These are phyloP conservation scores for Diploscapter pachys DNA, from an alignment of 1,140 invertebrate genomes.

Conservation along the genomic window DNA sequence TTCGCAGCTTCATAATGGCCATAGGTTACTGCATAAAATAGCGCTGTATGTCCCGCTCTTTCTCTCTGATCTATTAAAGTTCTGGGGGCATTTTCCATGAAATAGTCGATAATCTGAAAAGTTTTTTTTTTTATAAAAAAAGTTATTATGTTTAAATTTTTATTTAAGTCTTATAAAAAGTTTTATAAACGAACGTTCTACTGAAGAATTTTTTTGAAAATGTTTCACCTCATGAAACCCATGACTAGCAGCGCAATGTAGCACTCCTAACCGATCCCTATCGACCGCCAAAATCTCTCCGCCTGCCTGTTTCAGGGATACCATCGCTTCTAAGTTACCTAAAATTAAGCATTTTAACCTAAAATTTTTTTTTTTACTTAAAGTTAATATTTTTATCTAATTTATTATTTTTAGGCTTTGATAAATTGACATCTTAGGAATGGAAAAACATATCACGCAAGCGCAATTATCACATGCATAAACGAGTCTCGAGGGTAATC, in stretches of 20 bases:
- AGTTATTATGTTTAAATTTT: too few relatives aligned
- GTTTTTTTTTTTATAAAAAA: too few relatives aligned
- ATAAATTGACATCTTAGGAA: background rate
- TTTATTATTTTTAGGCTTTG: too few relatives aligned
- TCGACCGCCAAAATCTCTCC: conserved; percentile 75
- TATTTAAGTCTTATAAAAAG: background rate
- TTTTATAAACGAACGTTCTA: background rate
- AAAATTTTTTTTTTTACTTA: background rate
- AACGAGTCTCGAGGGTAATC: too few relatives aligned
- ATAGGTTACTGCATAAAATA: conserved; percentile 91
- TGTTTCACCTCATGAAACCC: conserved; percentile 72
- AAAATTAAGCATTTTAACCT: conserved; percentile 25
- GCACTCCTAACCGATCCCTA: conserved; percentile 68
- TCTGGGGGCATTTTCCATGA: conserved; percentile 65
- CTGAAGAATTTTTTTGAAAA: too few relatives aligned
- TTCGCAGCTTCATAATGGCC: conserved; percentile 89
- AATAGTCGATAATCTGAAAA: conserved; percentile 77
- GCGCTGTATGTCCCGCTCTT: conserved; percentile 58
- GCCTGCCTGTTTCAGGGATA: conserved; percentile 79
- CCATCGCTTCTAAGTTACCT: conserved; percentile 80
- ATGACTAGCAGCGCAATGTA: conserved; percentile 90
- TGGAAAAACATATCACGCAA: background rate
- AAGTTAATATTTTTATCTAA: too few relatives aligned
- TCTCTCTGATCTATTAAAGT: conserved; percentile 41
- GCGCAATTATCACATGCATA: too few relatives aligned